Percentiles rank a stretch among this genome's conserved stretches.
Evolutionary conservation across 1,140 invertebrate genomes (phyloP).

Genomic region (Whitmania pigra): DNA sequence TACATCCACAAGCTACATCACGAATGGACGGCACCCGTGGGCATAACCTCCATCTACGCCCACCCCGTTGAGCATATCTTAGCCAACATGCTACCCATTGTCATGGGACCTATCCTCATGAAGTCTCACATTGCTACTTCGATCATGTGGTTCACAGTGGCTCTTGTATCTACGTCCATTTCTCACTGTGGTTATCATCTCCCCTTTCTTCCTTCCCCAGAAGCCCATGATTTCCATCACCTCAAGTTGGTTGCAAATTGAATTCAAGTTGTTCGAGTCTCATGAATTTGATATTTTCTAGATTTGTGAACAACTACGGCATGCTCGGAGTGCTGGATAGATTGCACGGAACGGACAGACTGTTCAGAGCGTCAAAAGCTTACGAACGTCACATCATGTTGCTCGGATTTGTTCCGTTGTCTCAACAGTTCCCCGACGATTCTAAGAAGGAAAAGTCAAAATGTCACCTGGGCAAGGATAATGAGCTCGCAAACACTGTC

Average conservation of each 20-base stretch:
- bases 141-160: conserved; percentile 70
- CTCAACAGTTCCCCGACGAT: conserved; percentile 60
- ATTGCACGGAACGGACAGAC: conserved; percentile 67
- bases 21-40: conserved; percentile 39
- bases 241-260: conserved; percentile 51
- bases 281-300: conserved; percentile 25
- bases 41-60: conserved; percentile 67
- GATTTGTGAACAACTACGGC: conserved; percentile 58
- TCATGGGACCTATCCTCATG: conserved; percentile 64
- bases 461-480: no score
- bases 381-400: conserved; percentile 66
- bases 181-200: conserved; percentile 78
- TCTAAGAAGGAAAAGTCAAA: conserved; percentile 31
- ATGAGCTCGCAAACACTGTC: no score
- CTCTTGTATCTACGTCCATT: conserved; percentile 65
- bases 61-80: conserved; percentile 75
- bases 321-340: conserved; percentile 70
- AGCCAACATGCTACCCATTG: conserved; percentile 65
- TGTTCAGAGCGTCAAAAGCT: conserved; percentile 59
- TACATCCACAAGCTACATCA: conserved; percentile 69
- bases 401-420: conserved; percentile 60
- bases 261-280: background rate
- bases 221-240: conserved; percentile 81
- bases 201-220: conserved; percentile 74
- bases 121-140: conserved; percentile 67